Evolutionary conservation across 2,888 invertebrate genomes (phyloP).

Genomic region (Orchesella flavescens): DNA sequence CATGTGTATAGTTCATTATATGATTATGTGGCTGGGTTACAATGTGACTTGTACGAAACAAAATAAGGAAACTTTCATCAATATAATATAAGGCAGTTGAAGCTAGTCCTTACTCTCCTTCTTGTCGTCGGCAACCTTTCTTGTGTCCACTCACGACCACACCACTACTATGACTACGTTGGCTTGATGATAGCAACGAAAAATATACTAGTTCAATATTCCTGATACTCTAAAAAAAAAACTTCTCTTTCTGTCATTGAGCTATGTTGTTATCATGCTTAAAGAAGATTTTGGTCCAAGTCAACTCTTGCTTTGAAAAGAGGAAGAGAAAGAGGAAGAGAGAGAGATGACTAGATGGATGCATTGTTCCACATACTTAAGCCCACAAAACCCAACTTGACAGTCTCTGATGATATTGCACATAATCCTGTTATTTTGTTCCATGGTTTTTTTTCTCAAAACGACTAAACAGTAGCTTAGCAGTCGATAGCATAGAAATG

Average conservation of each 20-base stretch:
- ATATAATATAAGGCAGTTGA: conserved; percentile 29
- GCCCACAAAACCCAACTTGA: conserved; percentile 53
- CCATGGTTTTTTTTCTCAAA: conserved; percentile 38
- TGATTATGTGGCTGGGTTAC: neutral
- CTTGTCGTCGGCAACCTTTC: neutral
- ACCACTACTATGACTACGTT: neutral
- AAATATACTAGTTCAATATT: conserved; percentile 2
- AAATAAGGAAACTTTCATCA: conserved; percentile 25
- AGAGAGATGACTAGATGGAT: conserved; percentile 46
- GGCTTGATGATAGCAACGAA: neutral
- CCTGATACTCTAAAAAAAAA: neutral
- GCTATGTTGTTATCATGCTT: conserved; percentile 47
- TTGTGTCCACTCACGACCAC: conserved; percentile 31
- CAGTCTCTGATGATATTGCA: conserved; percentile 61
- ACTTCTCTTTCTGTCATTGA: conserved; percentile 22
- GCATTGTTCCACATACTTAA: conserved; percentile 55
- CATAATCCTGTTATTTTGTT: conserved; percentile 64
- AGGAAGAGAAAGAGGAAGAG: neutral
- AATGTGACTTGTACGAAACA: neutral
- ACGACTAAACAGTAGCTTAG: conserved; percentile 59
- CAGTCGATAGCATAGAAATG: conserved; percentile 32
- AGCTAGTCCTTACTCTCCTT: conserved; percentile 16
- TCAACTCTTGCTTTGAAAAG: conserved; percentile 39
- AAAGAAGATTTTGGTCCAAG: conserved; percentile 60
- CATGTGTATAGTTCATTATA: neutral